Conservation (phyloP, 2,888 invertebrate species). For the Notocelia uddmanniana region DNA sequence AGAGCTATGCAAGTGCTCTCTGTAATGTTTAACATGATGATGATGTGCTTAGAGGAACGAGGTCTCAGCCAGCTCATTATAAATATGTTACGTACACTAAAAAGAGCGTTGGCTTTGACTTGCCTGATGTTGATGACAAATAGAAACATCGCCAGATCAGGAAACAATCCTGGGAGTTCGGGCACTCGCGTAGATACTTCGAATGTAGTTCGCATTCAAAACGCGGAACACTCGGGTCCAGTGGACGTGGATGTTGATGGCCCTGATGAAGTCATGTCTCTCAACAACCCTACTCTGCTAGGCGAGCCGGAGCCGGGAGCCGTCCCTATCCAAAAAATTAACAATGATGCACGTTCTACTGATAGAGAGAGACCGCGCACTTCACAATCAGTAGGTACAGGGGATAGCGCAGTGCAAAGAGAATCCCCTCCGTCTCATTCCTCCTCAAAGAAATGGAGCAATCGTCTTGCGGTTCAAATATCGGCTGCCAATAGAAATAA, state of each 20-base stretch:
- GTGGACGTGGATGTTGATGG: constrained; percentile 77
- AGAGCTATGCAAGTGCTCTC: constrained; percentile 81
- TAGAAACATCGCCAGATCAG: constrained; percentile 60
- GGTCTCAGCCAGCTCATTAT: constrained; percentile 79
- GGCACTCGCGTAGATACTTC: constrained; percentile 66
- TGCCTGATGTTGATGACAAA: constrained; percentile 81
- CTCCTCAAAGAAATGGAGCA: constrained; percentile 69
- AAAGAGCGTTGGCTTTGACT: constrained; percentile 78
- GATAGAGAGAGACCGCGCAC: constrained; percentile 52
- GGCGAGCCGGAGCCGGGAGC: constrained; percentile 51
- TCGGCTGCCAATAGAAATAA: constrained; percentile 79
- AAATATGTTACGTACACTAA: constrained; percentile 76
- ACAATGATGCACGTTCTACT: constrained; percentile 48
- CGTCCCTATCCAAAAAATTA: constrained; percentile 50
- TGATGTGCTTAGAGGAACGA: constrained; percentile 81
- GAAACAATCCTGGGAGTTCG: constrained; percentile 59
- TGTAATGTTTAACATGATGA: constrained; percentile 84
- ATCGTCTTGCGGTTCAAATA: constrained; percentile 79
- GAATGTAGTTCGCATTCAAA: constrained; percentile 75
- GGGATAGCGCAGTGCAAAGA: constrained; percentile 50
- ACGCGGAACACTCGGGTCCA: constrained; percentile 74
- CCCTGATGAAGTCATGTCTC: constrained; percentile 65
- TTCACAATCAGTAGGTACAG: constrained; percentile 50
- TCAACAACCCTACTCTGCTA: constrained; percentile 48
- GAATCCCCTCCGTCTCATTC: constrained; percentile 53